Evolutionary conservation across 1,140 invertebrate species (phyloP), one percentile per base, ranked within the genome.

Genomic region (Armadillidium nasatum): DNA sequence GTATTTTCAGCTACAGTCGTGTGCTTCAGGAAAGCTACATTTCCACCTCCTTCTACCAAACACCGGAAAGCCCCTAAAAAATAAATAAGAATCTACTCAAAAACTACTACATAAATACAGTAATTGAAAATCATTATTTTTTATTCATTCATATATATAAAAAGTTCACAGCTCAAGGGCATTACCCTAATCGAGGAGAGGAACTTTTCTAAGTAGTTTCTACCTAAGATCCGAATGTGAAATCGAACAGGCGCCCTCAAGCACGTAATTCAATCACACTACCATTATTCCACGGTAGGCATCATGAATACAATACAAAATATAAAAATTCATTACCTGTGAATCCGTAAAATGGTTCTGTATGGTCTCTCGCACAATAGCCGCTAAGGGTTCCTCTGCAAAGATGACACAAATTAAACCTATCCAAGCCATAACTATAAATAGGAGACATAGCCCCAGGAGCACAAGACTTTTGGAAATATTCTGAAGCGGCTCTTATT

Each of bases 11-110:
- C 88, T 0, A 97, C 93, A 0, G 95, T 95, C 0, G 94, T 94
- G 84, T 88, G 87, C 79, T 95, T 93, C 0, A 96, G 92, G 85
- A 98, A 98, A 0, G 96, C 95, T 15, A 98, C 94, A 84, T 98
- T 90, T 4, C 95, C 96, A 15, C 94, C 94, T 13, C 94, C 94
- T 86, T 98, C 96, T 0, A 97, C 93, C 46, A 99, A 87, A 84
- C 96, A 98, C 70, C 95, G 87, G 78, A 98, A 91, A 0, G 96
- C 94, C 72, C 96, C 88, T 79, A 87, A 15, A 22, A 71, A 19
- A 2, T 44, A 71, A 46, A 33, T 33, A 33, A 33, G 6, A 33
- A 33, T 33, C 33, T 33, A 33, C 33, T 33, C 33, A 33, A 33
- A 33, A 33, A 6, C 33, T 33, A 33, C 33, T 33, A 33, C 33